Evolutionary conservation across 2,113 vertebrate species (phyloP), one percentile per base, ranked within the genome.

Genomic region (Zapornia atra): DNA sequence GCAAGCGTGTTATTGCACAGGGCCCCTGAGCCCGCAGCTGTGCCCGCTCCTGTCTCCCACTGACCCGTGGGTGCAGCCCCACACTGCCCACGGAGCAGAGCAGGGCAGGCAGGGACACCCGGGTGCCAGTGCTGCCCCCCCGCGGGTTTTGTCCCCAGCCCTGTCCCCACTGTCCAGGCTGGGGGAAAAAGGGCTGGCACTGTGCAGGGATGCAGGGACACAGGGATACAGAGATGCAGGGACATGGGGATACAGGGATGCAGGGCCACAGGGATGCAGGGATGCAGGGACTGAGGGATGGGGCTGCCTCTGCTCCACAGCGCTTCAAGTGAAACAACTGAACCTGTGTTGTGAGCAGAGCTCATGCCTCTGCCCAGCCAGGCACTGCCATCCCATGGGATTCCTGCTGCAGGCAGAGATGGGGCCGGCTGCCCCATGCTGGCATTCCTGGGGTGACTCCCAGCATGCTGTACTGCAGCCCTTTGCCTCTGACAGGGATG

Each of bases 61-160:
- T 6, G 3, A 8, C 16, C 54, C 31, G 0, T 0, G 16, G 1
- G 38, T 3, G 0, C 56, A 5, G 61, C 65, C 44, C 11, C 40
- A 0, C 26, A 1, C 15, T 11, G 26, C 12, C 15, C 38, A 1
- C 1, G 10, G 44, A 13, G 53, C 66, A 33, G 17, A 21, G 59
- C 19, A 5, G 20, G 3, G 44, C 17, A 16, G 10, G n/a, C 0
- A 28, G 54, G 22, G 44, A 50, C 63, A 36, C 8, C 10, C 2
- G 0, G 22, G 42, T 0, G 0, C 4, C 25, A 15, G 61, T 0
- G 0, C 8, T 65, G 71, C 21, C 38, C 48, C 59, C 6, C 2
- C 0, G 14, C 1, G 11, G 24, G 26, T 46, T 7, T 21, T 21
- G 33, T 59, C 51, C 57, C 70, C 90, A 59, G 70, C 26, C 50